A percentile compares a stretch with the other conserved stretches of the same genome.
phyloP scores from a whole-genome alignment of 2,888 invertebrate genomes.

The Agrotis ipsilon region DNA sequence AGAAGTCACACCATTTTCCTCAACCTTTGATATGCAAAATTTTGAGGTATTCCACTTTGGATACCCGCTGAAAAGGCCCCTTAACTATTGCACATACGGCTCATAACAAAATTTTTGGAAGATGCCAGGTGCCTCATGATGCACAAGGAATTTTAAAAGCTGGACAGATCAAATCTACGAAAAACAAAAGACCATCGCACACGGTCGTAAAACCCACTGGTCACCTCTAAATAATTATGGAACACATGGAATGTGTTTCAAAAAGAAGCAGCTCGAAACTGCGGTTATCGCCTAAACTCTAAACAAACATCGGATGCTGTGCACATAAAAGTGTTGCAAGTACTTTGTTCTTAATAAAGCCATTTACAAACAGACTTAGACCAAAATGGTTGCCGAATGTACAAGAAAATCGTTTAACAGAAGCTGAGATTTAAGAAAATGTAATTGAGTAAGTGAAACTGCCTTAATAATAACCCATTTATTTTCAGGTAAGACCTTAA shows the following conservation, averaged over 20 bases:
- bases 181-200: not conserved
- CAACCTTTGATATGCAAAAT: not conserved
- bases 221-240: slow-evolving; percentile 33
- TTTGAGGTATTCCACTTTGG: not conserved
- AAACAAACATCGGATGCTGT: slow-evolving; percentile 55
- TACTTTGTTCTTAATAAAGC: slow-evolving; percentile 38
- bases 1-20: not conserved
- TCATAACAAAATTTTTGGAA: too few species aligned
- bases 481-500: too few species aligned
- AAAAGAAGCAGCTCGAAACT: slow-evolving; percentile 18
- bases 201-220: slow-evolving; percentile 11
- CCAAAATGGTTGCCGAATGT: slow-evolving; percentile 16
- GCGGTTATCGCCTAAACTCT: slow-evolving; percentile 54
- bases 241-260: slow-evolving; percentile 27
- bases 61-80: too few species aligned
- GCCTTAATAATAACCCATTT: too few species aligned
- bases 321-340: slow-evolving; percentile 51
- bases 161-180: not conserved
- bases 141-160: not conserved
- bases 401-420: not conserved
- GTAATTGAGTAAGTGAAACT: not conserved
- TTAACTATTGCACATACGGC: too few species aligned
- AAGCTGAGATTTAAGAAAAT: slow-evolving; percentile 13
- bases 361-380: slow-evolving; percentile 40
- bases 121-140: too few species aligned